phyloP scores from a whole-genome alignment of 2,888 invertebrate species.

The Tortrix viridana region DNA sequence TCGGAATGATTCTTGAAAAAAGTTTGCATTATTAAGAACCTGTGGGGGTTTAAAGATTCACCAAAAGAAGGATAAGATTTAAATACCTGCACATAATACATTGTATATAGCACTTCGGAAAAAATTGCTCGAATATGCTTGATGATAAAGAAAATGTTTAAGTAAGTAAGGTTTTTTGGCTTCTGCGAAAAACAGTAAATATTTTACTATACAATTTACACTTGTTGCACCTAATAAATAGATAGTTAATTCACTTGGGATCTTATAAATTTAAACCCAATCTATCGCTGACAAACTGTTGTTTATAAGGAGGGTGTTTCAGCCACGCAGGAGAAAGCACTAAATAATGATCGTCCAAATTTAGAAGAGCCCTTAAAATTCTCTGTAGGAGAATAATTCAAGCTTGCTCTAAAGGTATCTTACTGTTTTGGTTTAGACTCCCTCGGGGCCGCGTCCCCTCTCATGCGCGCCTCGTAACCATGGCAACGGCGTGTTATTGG shows the following conservation, averaged over 20 bases:
- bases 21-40: no score
- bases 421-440: slow-evolving; percentile 64
- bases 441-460: slow-evolving; percentile 68
- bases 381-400: slow-evolving; percentile 41
- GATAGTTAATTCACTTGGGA: slow-evolving; percentile 8
- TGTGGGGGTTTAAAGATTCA: no score
- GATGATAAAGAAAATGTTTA: no score
- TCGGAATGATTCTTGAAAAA: no score
- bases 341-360: slow-evolving; percentile 56
- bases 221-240: not conserved
- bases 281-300: slow-evolving; percentile 45
- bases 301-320: slow-evolving; percentile 49
- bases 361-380: slow-evolving; percentile 43
- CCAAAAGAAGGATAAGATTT: no score
- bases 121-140: no score
- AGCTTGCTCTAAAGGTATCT: slow-evolving; percentile 60
- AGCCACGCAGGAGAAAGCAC: slow-evolving; percentile 49
- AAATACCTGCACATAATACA: no score
- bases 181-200: no score
- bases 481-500: slow-evolving; percentile 77
- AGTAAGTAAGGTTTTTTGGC: no score
- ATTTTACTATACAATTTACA: no score
- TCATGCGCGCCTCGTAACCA: slow-evolving; percentile 65
- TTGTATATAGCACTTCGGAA: no score
- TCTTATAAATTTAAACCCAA: slow-evolving; percentile 15